phyloP scores from a whole-genome alignment of 2,113 vertebrate species.

The Crotophaga sulcirostris region DNA sequence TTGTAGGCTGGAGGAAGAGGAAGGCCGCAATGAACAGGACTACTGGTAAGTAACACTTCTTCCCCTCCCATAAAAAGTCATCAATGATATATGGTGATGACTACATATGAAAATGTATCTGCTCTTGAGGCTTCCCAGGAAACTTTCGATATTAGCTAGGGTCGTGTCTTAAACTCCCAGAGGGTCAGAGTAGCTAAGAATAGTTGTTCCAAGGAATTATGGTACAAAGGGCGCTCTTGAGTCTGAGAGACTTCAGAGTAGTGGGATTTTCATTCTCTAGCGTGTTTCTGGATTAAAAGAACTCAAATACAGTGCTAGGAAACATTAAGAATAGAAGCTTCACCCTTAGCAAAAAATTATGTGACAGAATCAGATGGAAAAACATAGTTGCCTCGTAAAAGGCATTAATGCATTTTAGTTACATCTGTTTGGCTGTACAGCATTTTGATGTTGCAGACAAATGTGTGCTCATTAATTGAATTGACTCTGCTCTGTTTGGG shows the following conservation, averaged over 20 bases:
- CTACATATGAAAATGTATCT: not conserved
- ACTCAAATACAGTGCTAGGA: not conserved
- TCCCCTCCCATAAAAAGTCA: not conserved
- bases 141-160: not conserved
- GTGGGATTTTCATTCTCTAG: not conserved
- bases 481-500: not conserved
- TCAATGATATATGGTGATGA: not conserved
- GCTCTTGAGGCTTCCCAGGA: not conserved
- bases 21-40: conserved; percentile 41
- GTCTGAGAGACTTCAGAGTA: not conserved
- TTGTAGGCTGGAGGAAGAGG: conserved; percentile 70
- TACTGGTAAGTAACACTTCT: conserved; percentile 56
- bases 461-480: not conserved
- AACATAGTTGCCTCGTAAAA: not conserved
- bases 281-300: not conserved
- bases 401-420: not conserved
- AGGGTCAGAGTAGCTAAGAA: not conserved
- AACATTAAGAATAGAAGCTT: not conserved
- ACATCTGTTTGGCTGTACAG: not conserved
- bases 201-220: not conserved
- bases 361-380: not conserved
- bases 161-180: not conserved
- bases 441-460: not conserved
- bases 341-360: not conserved
- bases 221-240: not conserved